These are phyloP conservation scores for Pachymerium ferrugineum DNA, from an alignment of 2,888 invertebrate species.

Conservation along the genomic window DNA sequence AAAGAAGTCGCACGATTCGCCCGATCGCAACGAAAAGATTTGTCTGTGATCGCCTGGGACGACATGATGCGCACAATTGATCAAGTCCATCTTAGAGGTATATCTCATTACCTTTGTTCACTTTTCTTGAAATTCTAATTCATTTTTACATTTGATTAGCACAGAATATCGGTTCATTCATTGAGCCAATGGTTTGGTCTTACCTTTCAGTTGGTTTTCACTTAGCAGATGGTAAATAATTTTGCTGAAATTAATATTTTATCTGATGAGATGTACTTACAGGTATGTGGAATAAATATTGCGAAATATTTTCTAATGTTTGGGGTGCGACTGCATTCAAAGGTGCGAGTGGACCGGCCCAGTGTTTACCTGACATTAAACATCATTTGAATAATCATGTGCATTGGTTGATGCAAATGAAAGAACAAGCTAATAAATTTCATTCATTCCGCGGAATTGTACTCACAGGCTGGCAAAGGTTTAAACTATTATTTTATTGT, in stretches of 20 bases:
- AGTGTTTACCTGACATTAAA: slow-evolving; percentile 47
- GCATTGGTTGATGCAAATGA: slow-evolving; percentile 45
- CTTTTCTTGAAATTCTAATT: slow-evolving; percentile 38
- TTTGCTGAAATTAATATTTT: neutral
- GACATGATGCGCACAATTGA: slow-evolving; percentile 47
- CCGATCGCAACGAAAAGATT: slow-evolving; percentile 42
- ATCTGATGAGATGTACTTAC: neutral
- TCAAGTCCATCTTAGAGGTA: slow-evolving; percentile 30
- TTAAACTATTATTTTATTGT: slow-evolving; percentile 35
- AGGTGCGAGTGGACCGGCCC: slow-evolving; percentile 51
- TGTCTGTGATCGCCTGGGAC: slow-evolving; percentile 49
- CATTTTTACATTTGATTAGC: neutral
- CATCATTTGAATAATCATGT: slow-evolving; percentile 51
- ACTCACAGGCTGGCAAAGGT: slow-evolving; percentile 52
- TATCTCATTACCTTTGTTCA: neutral
- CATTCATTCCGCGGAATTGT: slow-evolving; percentile 47
- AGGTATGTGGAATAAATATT: slow-evolving; percentile 38
- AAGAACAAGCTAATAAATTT: slow-evolving; percentile 39
- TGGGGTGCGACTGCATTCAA: slow-evolving; percentile 51
- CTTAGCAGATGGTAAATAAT: slow-evolving; percentile 33
- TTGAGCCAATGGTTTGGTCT: slow-evolving; percentile 50
- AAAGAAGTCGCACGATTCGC: slow-evolving; percentile 41
- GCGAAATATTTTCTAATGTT: slow-evolving; percentile 44
- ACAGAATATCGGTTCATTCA: slow-evolving; percentile 42
- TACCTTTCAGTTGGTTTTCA: slow-evolving; percentile 42